A percentile compares a stretch with the other conserved stretches of the same genome.
phyloP scores from a whole-genome alignment of 92 coral and sea anemone genomes.

The Epizoanthus scotinus region DNA sequence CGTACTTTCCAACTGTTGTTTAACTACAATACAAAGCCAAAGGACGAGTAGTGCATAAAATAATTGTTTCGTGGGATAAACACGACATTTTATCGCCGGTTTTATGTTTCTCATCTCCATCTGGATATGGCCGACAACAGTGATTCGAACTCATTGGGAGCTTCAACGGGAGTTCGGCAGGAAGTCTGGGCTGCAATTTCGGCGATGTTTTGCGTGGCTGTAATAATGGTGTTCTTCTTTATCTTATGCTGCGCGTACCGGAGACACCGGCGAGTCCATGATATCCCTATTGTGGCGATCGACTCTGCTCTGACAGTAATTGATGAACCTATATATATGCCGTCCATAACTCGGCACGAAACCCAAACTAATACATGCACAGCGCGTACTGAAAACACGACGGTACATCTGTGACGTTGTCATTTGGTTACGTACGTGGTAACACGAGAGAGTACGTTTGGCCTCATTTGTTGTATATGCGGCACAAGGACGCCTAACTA shows the following conservation, averaged over 20 bases:
- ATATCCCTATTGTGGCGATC: constrained; percentile 41
- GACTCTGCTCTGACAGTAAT: constrained; percentile 2
- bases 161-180: constrained; percentile 62
- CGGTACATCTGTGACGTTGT: constrained; percentile 12
- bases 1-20: no score
- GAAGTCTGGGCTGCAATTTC: constrained; percentile 91
- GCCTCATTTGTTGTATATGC: no score
- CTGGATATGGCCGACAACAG: constrained; percentile 59
- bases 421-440: background rate
- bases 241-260: constrained; percentile 87
- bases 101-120: background rate
- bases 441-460: no score
- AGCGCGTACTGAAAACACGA: background rate
- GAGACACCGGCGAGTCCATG: constrained; percentile 79
- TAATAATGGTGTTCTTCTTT: constrained; percentile 73
- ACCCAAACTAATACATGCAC: background rate
- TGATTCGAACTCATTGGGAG: constrained; percentile 19
- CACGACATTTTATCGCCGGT: background rate
- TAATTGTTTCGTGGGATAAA: background rate
- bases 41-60: no score
- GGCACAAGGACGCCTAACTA: no score
- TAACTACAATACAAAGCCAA: no score
- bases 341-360: background rate
- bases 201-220: constrained; percentile 78
- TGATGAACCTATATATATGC: constrained; percentile 17